phyloP scores from a whole-genome alignment of 2,797 vertebrate species.

The Xenops minutus region DNA sequence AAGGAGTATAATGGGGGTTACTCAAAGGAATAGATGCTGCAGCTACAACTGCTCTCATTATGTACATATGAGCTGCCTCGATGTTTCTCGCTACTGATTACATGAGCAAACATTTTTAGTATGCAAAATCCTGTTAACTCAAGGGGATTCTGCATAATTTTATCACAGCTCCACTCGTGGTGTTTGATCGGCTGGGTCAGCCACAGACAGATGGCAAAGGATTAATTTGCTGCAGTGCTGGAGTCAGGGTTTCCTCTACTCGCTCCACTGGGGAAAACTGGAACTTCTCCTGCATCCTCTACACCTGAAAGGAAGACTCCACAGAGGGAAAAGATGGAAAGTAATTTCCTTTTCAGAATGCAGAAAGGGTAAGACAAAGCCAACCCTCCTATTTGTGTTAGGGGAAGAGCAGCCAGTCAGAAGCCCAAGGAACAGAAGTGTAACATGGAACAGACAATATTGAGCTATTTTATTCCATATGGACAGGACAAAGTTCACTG shows the following conservation, averaged over 20 bases:
- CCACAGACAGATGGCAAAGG: conserved; percentile 22
- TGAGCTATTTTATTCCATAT: neutral
- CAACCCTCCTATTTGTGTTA: fast-evolving
- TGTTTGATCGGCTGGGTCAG: conserved; percentile 6
- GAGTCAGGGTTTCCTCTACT: neutral
- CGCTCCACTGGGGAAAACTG: fast-evolving
- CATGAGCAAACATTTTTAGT: neutral
- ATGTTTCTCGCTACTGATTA: neutral
- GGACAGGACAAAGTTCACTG: neutral
- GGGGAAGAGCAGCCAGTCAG: neutral
- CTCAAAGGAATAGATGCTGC: neutral
- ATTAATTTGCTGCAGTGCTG: neutral
- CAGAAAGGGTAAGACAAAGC: neutral
- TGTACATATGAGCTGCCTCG: neutral
- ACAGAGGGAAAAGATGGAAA: neutral
- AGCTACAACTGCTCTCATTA: neutral
- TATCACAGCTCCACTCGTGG: conserved; percentile 16
- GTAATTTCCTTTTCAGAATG: neutral
- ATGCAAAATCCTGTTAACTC: conserved; percentile 16
- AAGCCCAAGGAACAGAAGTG: neutral
- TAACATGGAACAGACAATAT: neutral
- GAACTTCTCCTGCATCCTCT: neutral
- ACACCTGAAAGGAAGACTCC: neutral
- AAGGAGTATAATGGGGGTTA: neutral
- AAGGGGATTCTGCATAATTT: conserved; percentile 26